Evolutionary conservation across 2,113 vertebrate genomes (phyloP), one percentile per base, ranked within the genome.

Genomic region (Orcinus orca): DNA sequence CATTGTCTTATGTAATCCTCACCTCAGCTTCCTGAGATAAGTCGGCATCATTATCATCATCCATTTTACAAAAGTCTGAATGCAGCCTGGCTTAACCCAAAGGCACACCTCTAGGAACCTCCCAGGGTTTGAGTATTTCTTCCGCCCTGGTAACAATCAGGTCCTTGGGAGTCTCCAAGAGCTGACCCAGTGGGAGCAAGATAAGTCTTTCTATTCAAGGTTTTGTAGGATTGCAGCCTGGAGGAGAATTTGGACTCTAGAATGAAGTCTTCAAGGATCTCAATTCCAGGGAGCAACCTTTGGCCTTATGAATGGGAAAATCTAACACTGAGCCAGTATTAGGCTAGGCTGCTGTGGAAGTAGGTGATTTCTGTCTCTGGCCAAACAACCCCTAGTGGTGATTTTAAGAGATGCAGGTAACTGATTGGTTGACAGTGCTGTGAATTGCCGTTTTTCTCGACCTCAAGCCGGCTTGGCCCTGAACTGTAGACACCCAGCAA

Each of bases 171-270:
- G 29, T 68, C 41, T 53, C 26, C 1, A 31, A 53, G 6, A 63
- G 5, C 55, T 4, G 14, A 53, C 36, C 1, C 44, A 53, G 44
- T n/a, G 38, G 26, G 33, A 63, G 13, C 25, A 58, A 67, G 58
- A 62, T 62, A 63, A 95, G 29, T 41, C 55, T 92, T 9, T 76
- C 70, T 90, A 12, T 17, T 86, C 60, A 50, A 55, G 68, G 82
- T 58, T 85, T 73, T 29, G 44, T 29, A 96, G 15, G 47, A 33
- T 88, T 90, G 29, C 38, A 23, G 8, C 65, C 47, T 76, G 50
- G 20, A 82, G 44, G 70, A 94, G 70, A 62, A 58, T 84, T 91
- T 96, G 60, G 76, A 94, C 84, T 82, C 96, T 62, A 77, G n/a
- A 77, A 50, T 33, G 18, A 92, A 26, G 38, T 36, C 7, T 68